Percentiles rank a stretch among this genome's conserved stretches.
These are phyloP conservation scores for Napeogenes sylphis DNA, from an alignment of 2,888 invertebrate species.

Conservation along the genomic window DNA sequence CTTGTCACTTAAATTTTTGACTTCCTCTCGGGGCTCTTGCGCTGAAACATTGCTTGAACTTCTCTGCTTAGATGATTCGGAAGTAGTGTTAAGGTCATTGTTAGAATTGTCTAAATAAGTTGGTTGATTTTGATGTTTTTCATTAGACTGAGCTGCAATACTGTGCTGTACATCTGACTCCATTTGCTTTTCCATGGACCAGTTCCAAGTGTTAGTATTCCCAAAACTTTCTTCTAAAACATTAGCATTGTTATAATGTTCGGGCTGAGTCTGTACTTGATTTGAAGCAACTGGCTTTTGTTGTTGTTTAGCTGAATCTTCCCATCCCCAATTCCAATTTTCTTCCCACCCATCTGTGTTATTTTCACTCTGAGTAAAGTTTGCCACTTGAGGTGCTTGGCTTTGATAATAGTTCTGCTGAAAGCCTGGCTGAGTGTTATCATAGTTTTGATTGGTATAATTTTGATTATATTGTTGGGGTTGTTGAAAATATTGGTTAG, in stretches of 20 bases:
- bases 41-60: slow-evolving; percentile 36
- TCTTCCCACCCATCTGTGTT: slow-evolving; percentile 64
- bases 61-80: slow-evolving; percentile 36
- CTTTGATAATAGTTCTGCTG: slow-evolving; percentile 57
- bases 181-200: slow-evolving; percentile 75
- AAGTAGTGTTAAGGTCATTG: slow-evolving; percentile 38
- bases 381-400: slow-evolving; percentile 47
- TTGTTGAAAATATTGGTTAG: slow-evolving; percentile 59
- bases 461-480: slow-evolving; percentile 55
- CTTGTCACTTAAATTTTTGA: slow-evolving; percentile 60
- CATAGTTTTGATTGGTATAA: slow-evolving; percentile 50
- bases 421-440: slow-evolving; percentile 46
- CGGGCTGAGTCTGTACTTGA: slow-evolving; percentile 32
- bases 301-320: slow-evolving; percentile 68
- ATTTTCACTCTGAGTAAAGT: slow-evolving; percentile 43
- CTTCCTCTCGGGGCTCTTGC: slow-evolving; percentile 45
- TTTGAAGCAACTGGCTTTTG: slow-evolving; percentile 43
- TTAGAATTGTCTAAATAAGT: slow-evolving; percentile 35
- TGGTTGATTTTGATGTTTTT: slow-evolving; percentile 36
- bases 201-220: slow-evolving; percentile 79
- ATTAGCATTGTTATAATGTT: slow-evolving; percentile 62
- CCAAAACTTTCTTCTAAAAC: slow-evolving; percentile 79
- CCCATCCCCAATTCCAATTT: slow-evolving; percentile 81
- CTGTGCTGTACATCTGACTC: slow-evolving; percentile 36
- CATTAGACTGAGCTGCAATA: slow-evolving; percentile 27